phyloP scores from a whole-genome alignment of 2,888 invertebrate genomes.

The Callosobruchus maculatus region DNA sequence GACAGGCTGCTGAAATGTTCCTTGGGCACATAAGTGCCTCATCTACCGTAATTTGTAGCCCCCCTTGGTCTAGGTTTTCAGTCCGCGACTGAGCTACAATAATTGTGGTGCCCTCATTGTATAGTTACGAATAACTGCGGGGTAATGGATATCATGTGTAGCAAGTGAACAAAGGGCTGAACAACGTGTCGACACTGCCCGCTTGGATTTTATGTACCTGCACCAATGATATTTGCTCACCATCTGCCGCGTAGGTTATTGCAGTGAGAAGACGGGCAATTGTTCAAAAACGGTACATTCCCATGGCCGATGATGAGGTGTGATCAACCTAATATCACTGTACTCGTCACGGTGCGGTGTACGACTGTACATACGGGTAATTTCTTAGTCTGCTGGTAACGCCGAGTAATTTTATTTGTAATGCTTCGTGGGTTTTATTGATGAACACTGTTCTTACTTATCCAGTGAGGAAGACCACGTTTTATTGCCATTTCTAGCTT shows the following conservation, averaged over 20 bases:
- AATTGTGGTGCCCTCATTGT: too few species aligned
- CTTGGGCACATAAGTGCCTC: too few species aligned
- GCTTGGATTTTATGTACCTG: background rate
- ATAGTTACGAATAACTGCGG: too few species aligned
- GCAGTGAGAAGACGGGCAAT: slow-evolving; percentile 12
- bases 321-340: slow-evolving; percentile 12
- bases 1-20: too few species aligned
- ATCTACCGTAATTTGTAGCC: too few species aligned
- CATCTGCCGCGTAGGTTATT: background rate
- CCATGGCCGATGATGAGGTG: slow-evolving; percentile 18
- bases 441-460: background rate
- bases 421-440: slow-evolving; percentile 2
- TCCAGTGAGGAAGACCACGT: background rate
- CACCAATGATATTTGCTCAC: background rate
- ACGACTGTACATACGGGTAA: background rate
- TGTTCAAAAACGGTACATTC: slow-evolving; percentile 21
- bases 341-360: slow-evolving; percentile 14
- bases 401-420: background rate
- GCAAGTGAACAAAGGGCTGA: too few species aligned
- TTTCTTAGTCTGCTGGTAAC: background rate
- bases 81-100: too few species aligned
- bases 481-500: too few species aligned
- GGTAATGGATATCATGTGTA: too few species aligned
- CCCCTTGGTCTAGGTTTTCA: too few species aligned
- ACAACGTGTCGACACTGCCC: too few species aligned